Evolutionary conservation across 2,888 invertebrate genomes (phyloP).

Genomic region (Anagyrus pseudococci): DNA sequence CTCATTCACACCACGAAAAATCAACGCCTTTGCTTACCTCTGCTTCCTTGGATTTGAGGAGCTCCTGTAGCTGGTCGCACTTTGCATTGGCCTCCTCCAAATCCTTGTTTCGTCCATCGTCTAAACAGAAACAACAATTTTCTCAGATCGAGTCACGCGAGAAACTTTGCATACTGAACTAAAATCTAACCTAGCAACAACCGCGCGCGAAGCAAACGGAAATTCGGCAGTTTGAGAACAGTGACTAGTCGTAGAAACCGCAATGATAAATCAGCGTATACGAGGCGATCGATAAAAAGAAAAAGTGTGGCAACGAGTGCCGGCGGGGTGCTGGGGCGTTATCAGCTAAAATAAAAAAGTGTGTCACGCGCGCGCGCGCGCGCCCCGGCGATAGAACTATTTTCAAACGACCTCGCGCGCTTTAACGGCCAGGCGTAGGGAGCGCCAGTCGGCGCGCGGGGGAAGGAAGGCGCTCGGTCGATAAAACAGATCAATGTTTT

Average conservation of each 20-base stretch:
- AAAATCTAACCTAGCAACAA: background rate
- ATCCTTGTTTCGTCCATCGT: constrained; percentile 53
- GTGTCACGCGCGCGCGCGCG: background rate
- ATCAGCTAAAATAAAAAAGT: background rate
- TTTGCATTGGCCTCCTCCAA: constrained; percentile 54
- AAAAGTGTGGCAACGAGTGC: background rate
- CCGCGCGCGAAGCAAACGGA: background rate
- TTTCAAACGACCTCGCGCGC: background rate
- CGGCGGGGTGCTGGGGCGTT: background rate
- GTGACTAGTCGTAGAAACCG: too few species aligned
- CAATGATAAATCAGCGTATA: background rate
- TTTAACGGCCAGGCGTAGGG: too few species aligned
- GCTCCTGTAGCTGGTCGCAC: constrained; percentile 55
- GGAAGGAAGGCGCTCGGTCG: constrained; percentile 34
- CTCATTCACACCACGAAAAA: too few species aligned
- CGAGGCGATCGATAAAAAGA: background rate
- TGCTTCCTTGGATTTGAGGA: constrained; percentile 56
- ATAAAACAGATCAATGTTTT: constrained; percentile 55
- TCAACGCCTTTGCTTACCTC: constrained; percentile 51
- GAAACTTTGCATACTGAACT: background rate
- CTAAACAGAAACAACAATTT: constrained; percentile 26
- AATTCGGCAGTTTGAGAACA: background rate
- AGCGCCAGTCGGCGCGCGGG: background rate
- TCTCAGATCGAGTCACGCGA: background rate
- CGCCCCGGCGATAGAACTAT: background rate